Evolutionary conservation across 2,113 vertebrate genomes (phyloP).

Genomic region (Rana temporaria): DNA sequence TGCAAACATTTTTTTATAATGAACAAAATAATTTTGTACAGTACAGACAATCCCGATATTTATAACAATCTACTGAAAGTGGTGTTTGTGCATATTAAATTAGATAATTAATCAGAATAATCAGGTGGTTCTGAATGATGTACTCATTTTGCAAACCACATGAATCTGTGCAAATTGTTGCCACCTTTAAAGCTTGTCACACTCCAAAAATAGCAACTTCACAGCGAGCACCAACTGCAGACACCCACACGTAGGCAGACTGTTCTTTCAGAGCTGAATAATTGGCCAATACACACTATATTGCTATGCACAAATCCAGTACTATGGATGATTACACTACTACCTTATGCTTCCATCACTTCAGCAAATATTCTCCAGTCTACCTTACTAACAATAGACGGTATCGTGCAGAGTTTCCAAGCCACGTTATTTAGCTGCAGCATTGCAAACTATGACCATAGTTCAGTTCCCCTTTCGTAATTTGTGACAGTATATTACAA

Average conservation of each 20-base stretch:
- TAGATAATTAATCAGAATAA: neutral
- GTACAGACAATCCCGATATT: too few species aligned
- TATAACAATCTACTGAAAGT: neutral
- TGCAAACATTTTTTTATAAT: too few species aligned
- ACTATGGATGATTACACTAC: neutral
- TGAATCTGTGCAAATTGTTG: slow-evolving; percentile 5
- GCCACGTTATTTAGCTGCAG: too few species aligned
- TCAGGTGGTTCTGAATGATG: too few species aligned
- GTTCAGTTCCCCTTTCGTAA: too few species aligned
- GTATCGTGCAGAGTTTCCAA: too few species aligned
- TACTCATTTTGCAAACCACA: neutral
- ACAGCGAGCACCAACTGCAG: slow-evolving; percentile 55
- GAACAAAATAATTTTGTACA: too few species aligned
- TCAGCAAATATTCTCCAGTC: too few species aligned
- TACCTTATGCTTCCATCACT: too few species aligned
- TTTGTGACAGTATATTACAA: too few species aligned
- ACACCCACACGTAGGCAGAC: slow-evolving; percentile 54
- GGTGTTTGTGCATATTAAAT: neutral
- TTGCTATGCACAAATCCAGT: neutral
- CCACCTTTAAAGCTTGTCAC: slow-evolving; percentile 29
- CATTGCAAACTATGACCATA: too few species aligned
- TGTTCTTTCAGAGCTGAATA: slow-evolving; percentile 3
- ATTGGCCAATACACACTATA: neutral
- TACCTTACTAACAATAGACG: too few species aligned
- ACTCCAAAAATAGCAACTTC: slow-evolving; percentile 59